Base-by-base conservation (phyloP, 2,797 vertebrate species). In the Sebastes iracundus region DNA sequence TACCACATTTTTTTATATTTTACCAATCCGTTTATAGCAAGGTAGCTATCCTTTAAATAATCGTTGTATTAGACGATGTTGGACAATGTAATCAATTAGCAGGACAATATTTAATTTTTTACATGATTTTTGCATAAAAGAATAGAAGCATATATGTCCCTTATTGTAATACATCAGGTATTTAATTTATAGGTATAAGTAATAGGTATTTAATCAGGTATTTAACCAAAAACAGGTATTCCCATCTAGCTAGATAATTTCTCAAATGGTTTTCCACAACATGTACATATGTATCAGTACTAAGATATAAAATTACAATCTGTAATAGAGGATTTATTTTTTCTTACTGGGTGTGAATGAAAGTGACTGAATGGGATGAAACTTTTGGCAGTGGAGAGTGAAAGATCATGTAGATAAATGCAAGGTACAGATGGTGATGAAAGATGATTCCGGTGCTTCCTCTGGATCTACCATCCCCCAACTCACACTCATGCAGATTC, bases 371-470 rank as follows among this genome's bases (percentile, higher is more conserved):
- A 32, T 35, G 35, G 27, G 14, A 1, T 20, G 56, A 30, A 5
- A 1, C 30, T 14, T 30, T 30, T 33, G 0, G 10, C 32, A 68
- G 53, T 20, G 13, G 6, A 75, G 10, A 73, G 35, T 74, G 23
- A 65, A 32, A 67, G 42, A 79, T 81, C 52, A 72, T 61, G 46
- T 82, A 55, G 33, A 70, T 74, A 23, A 67, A 82, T 64, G 8
- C 20, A 61, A 49, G 52, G 8, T 67, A 59, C 71, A 86, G 87
- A 86, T 84, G 75, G 81, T 78, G 9, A 88, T 78, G 65, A 72
- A 82, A 74, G 16, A 79, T 72, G 62, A 80, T 77, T 60, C 22
- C n/a, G 2, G 20, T 66, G 35, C 70, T 75, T 86, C 42, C 32
- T 78, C 71, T 87, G 32, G 67, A 68, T 82, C 35, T 63, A 59